These are phyloP conservation scores for Turritopsis rubra DNA, from an alignment of 30 jellyfish, hydroid and myxozoan species.

Conservation along the genomic window DNA sequence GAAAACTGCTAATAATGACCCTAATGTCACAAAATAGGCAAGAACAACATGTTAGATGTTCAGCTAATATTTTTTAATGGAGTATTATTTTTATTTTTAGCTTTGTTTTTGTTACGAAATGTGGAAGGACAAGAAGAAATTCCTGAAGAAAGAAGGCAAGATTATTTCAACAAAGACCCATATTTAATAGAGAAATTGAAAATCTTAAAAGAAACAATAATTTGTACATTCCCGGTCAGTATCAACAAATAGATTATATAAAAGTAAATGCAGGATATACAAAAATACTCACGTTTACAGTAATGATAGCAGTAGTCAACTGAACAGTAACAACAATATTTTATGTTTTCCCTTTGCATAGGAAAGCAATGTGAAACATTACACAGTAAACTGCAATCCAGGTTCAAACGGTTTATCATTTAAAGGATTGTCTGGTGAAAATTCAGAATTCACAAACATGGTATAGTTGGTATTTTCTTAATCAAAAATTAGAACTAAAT, in stretches of 20 bases:
- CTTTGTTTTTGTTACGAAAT: constrained; percentile 50
- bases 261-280: neutral
- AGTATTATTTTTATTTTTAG: constrained; percentile 13
- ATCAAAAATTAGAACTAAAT: neutral
- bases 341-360: neutral
- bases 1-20: no score
- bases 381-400: constrained; percentile 11
- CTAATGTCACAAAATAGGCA: no score
- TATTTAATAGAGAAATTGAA: constrained; percentile 31
- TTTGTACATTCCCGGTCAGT: constrained; percentile 47
- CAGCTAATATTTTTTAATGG: no score
- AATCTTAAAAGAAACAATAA: constrained; percentile 23
- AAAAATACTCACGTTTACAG: no score
- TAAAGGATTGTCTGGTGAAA: constrained; percentile 33
- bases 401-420: neutral
- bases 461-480: neutral
- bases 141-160: constrained; percentile 39
- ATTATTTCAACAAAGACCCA: constrained; percentile 38
- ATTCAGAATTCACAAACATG: constrained; percentile 20
- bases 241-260: no score
- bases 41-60: no score
- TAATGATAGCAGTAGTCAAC: no score
- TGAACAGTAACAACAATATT: no score
- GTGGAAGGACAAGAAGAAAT: constrained; percentile 31
- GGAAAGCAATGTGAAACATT: constrained; percentile 35